A percentile compares a stretch with the other conserved stretches of the same genome.
Conservation (phyloP, 1,140 invertebrate species). For the Drosophila subobscura region DNA sequence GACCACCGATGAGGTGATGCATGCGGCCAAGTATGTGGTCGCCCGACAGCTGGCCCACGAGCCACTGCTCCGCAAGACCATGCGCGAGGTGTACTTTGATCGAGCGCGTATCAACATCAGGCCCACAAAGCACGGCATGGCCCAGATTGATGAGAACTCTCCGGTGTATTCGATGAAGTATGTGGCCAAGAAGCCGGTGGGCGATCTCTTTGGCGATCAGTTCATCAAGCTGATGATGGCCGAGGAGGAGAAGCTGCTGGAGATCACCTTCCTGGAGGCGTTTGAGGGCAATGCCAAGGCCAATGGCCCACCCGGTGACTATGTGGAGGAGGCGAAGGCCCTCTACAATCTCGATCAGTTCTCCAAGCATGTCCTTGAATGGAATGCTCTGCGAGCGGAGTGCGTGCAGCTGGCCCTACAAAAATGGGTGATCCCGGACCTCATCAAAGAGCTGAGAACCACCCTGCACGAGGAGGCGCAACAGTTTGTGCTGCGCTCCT, state of each 20-base stretch:
- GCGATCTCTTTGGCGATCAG: constrained; percentile 94
- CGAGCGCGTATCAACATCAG: constrained; percentile 91
- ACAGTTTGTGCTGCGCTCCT: constrained; percentile 93
- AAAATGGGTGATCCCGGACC: constrained; percentile 94
- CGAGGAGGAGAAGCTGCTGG: constrained; percentile 94
- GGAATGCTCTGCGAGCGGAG: constrained; percentile 95
- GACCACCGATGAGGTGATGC: constrained; percentile 90
- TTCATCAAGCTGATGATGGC: constrained; percentile 93
- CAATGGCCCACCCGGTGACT: constrained; percentile 84
- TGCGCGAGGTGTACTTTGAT: constrained; percentile 96
- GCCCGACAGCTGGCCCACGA: constrained; percentile 96
- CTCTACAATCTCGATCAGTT: constrained; percentile 98
- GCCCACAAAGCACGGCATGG: constrained; percentile 96
- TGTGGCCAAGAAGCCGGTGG: constrained; percentile 96
- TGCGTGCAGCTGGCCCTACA: constrained; percentile 95
- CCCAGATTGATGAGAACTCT: constrained; percentile 97
- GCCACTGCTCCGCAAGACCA: constrained; percentile 92
- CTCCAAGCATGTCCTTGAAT: constrained; percentile 97
- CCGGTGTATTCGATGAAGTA: constrained; percentile 95
- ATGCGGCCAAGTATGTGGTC: constrained; percentile 96
- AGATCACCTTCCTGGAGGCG: constrained; percentile 88
- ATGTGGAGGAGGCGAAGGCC: constrained; percentile 96
- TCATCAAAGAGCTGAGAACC: constrained; percentile 93
- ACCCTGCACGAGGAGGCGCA: constrained; percentile 94
- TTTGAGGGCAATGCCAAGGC: constrained; percentile 90